phyloP scores from a whole-genome alignment of 2,888 invertebrate species.

The Temnothorax unifasciatus region DNA sequence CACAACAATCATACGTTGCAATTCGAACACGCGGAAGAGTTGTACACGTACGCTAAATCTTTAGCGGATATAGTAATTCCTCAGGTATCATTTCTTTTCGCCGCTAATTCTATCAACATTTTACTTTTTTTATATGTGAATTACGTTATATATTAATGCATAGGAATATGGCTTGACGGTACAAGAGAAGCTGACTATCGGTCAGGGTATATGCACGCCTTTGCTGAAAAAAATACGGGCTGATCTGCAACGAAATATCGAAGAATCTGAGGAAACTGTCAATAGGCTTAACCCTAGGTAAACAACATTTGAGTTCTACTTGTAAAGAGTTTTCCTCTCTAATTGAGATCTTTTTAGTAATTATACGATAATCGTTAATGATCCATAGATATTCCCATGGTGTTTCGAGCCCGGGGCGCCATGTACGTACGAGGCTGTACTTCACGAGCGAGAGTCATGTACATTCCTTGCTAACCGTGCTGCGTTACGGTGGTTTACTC shows the following conservation, averaged over 20 bases:
- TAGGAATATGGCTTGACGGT: constrained; percentile 98
- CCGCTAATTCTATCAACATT: background rate
- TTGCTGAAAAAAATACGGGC: constrained; percentile 97
- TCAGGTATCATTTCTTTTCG: constrained; percentile 88
- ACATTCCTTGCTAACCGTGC: constrained; percentile 97
- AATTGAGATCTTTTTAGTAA: constrained; percentile 10
- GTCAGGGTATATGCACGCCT: constrained; percentile 99
- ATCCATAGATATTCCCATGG: constrained; percentile 95
- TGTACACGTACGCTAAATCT: constrained; percentile 98
- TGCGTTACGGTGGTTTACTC: constrained; percentile 96
- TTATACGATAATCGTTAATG: constrained; percentile 29
- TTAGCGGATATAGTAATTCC: constrained; percentile 99
- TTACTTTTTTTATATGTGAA: constrained; percentile 34
- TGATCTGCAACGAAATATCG: constrained; percentile 97
- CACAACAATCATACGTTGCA: constrained; percentile 98
- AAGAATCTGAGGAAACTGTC: constrained; percentile 96
- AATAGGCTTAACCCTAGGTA: constrained; percentile 98
- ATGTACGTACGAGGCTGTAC: constrained; percentile 99
- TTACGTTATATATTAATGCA: constrained; percentile 9
- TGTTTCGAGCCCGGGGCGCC: constrained; percentile 98
- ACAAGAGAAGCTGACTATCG: constrained; percentile 98
- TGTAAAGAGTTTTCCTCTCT: background rate
- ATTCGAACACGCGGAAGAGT: constrained; percentile 96
- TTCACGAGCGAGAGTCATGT: constrained; percentile 99
- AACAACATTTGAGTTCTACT: constrained; percentile 61